Conservation (phyloP, 2,797 vertebrate genomes). For the Selene dorsalis region DNA sequence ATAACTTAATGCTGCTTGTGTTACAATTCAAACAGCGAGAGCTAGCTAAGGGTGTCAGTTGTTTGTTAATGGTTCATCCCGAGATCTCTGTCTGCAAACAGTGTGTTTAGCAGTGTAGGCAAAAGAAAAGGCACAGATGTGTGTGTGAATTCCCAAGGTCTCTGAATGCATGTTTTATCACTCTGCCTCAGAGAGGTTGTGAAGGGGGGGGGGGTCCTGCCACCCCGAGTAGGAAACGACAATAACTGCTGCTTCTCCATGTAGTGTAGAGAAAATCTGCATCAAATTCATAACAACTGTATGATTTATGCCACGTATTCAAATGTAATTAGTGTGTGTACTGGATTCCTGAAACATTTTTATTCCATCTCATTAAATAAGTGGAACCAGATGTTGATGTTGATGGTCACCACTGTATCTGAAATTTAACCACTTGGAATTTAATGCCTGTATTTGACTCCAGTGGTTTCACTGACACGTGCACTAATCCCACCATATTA, state of each 20-base stretch:
- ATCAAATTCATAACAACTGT: slow-evolving; percentile 23
- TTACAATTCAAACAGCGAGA: slow-evolving; percentile 56
- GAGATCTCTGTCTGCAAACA: slow-evolving; percentile 70
- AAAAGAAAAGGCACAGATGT: slow-evolving; percentile 79
- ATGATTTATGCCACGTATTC: slow-evolving; percentile 30
- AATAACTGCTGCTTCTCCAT: slow-evolving; percentile 39
- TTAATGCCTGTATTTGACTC: slow-evolving; percentile 26
- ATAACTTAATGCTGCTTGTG: slow-evolving; percentile 60
- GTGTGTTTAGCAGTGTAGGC: slow-evolving; percentile 71
- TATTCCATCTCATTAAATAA: slow-evolving; percentile 13
- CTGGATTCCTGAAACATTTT: neutral
- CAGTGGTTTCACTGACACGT: slow-evolving; percentile 30
- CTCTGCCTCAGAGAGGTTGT: slow-evolving; percentile 63
- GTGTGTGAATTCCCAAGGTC: slow-evolving; percentile 80
- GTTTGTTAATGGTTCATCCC: slow-evolving; percentile 73
- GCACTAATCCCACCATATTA: slow-evolving; percentile 42
- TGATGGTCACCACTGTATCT: neutral
- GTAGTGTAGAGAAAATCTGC: slow-evolving; percentile 24
- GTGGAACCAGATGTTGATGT: slow-evolving; percentile 13
- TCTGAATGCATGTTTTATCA: slow-evolving; percentile 79
- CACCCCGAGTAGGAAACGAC: slow-evolving; percentile 45
- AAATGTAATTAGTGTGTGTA: slow-evolving; percentile 21
- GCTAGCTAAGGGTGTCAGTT: slow-evolving; percentile 57
- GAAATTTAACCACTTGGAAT: slow-evolving; percentile 32
- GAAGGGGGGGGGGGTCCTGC: slow-evolving; percentile 36